A percentile compares a stretch with the other conserved stretches of the same genome.
These are phyloP conservation scores for Mobula hypostoma DNA, from an alignment of 2,113 vertebrate genomes.

Conservation along the genomic window DNA sequence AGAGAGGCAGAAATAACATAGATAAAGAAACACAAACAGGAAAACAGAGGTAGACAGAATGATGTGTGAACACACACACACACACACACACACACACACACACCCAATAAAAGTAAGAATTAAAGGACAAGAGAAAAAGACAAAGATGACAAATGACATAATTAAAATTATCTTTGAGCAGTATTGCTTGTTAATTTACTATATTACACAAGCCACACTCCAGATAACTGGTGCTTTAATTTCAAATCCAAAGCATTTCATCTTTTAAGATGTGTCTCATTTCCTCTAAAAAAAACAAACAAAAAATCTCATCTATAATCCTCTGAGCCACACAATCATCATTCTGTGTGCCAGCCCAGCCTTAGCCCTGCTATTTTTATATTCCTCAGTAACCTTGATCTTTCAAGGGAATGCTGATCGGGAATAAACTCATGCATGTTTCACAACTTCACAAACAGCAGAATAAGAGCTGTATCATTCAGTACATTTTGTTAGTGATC, in stretches of 20 bases:
- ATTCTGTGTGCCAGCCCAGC: not conserved
- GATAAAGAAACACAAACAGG: not conserved
- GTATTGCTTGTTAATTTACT: not conserved
- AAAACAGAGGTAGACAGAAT: not conserved
- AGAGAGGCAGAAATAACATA: not conserved
- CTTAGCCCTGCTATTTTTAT: not conserved
- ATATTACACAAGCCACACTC: not conserved
- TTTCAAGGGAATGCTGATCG: not conserved
- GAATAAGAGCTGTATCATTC: not conserved
- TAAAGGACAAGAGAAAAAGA: not conserved
- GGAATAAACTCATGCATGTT: not conserved
- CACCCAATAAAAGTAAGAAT: no score
- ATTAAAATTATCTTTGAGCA: not conserved
- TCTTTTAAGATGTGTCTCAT: not conserved
- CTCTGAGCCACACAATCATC: not conserved
- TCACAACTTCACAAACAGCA: not conserved
- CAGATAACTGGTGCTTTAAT: not conserved
- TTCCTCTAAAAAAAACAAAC: not conserved
- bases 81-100: no score
- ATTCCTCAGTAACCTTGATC: slow-evolving; percentile 25
- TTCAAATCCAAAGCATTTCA: not conserved
- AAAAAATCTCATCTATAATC: not conserved
- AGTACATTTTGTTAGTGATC: not conserved
- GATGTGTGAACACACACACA: not conserved
- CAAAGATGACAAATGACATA: not conserved